A percentile compares a stretch with the other conserved stretches of the same genome.
These are phyloP conservation scores for Hemitrygon akajei DNA, from an alignment of 2,797 vertebrate species.

Conservation along the genomic window DNA sequence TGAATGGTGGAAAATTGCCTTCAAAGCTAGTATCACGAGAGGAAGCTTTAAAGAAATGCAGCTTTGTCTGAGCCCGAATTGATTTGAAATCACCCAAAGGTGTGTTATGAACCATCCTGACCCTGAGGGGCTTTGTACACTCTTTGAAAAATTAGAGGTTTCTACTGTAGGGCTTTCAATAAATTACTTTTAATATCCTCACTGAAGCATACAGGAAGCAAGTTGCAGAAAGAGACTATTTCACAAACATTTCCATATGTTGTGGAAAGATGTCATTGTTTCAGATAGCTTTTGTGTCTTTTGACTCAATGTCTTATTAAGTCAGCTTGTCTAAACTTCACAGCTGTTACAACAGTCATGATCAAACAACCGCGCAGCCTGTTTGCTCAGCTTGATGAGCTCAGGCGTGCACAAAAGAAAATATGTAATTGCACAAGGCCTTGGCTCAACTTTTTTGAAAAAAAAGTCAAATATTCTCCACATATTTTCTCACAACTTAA, in stretches of 20 bases:
- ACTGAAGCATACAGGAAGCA: slow-evolving; percentile 35
- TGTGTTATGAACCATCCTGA: slow-evolving; percentile 33
- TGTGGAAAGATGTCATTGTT: slow-evolving; percentile 36
- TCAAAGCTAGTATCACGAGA: slow-evolving; percentile 28
- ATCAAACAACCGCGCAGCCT: slow-evolving; percentile 25
- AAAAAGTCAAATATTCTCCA: neutral
- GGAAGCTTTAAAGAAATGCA: slow-evolving; percentile 34
- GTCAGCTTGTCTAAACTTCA: slow-evolving; percentile 36
- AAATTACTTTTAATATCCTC: slow-evolving; percentile 38
- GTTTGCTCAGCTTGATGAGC: slow-evolving; percentile 38
- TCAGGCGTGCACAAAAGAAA: slow-evolving; percentile 31
- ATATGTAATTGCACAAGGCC: slow-evolving; percentile 35
- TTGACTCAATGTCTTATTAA: slow-evolving; percentile 37
- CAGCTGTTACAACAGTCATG: slow-evolving; percentile 37
- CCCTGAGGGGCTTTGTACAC: slow-evolving; percentile 25
- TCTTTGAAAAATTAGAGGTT: slow-evolving; percentile 38
- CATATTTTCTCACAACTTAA: neutral
- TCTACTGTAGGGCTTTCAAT: slow-evolving; percentile 34
- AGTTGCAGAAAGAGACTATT: slow-evolving; percentile 32
- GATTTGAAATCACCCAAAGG: slow-evolving; percentile 35
- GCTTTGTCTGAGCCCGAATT: slow-evolving; percentile 23
- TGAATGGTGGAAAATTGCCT: slow-evolving; percentile 32
- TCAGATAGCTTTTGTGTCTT: slow-evolving; percentile 37
- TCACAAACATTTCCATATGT: slow-evolving; percentile 38
- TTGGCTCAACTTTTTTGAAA: neutral